Evolutionary conservation across 23 tunicate species (phyloP).

Genomic region (Styela plicata): DNA sequence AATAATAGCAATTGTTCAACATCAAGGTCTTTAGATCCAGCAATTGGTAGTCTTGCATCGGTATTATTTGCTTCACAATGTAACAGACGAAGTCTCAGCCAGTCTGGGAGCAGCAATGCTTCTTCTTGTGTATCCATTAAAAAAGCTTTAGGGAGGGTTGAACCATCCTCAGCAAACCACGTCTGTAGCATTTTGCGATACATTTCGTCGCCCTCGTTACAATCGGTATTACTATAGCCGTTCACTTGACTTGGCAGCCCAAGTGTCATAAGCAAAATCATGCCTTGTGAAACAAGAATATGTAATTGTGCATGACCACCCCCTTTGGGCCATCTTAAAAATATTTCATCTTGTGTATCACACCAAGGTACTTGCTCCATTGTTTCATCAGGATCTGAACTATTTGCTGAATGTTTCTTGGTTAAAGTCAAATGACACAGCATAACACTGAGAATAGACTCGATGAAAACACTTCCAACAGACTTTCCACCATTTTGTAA

Average conservation of each 20-base stretch:
- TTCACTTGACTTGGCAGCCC: slow-evolving; percentile 46
- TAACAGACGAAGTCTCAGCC: slow-evolving; percentile 56
- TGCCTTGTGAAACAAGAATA: slow-evolving; percentile 58
- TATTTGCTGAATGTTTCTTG: background rate
- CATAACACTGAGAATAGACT: background rate
- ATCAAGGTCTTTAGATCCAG: slow-evolving; percentile 62
- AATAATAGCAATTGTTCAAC: slow-evolving; percentile 58
- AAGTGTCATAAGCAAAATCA: slow-evolving; percentile 58
- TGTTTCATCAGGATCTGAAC: slow-evolving; percentile 24
- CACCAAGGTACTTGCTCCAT: slow-evolving; percentile 72
- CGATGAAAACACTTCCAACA: background rate
- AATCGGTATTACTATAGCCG: background rate
- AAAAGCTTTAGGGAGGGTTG: slow-evolving; percentile 67
- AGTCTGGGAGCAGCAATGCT: slow-evolving; percentile 72
- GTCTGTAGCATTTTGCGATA: slow-evolving; percentile 50
- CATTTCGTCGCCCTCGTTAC: slow-evolving; percentile 16
- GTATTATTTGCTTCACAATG: slow-evolving; percentile 53
- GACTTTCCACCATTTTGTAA: background rate
- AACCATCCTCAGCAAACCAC: slow-evolving; percentile 79
- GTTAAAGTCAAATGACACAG: background rate
- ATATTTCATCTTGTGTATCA: slow-evolving; percentile 76
- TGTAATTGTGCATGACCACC: slow-evolving; percentile 53
- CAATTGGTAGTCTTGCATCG: slow-evolving; percentile 50
- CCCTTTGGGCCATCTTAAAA: slow-evolving; percentile 42
- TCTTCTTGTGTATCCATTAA: slow-evolving; percentile 86